Base-by-base conservation (phyloP, 1,140 invertebrate species). In the Orchestia grillus region DNA sequence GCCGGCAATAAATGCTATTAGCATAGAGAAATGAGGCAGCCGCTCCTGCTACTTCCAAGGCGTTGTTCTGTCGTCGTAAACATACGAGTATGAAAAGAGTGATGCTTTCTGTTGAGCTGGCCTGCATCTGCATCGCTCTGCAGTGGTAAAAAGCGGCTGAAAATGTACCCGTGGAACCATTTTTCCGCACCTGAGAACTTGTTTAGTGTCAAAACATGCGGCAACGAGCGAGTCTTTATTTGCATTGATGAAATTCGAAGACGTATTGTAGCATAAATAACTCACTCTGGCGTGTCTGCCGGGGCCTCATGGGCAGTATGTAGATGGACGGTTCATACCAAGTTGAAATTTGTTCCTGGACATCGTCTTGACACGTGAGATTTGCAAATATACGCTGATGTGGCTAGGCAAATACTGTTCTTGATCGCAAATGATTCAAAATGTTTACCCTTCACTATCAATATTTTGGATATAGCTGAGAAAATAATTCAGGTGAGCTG, bases 1-100 rank as follows among this genome's bases (percentile, higher is more conserved):
- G 92, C 92, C 44, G 92, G 92, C 43, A 44, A 94, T 94, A 94
- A 94, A 94, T 94, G 92, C 92, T 94, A 94, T 94, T 94, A 94
- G 92, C 92, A 44, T 94, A 94, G 92, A 94, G 92, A 94, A 47
- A 94, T 90, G 88, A 90, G 88, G 88, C 88, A 44, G n/a, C 88
- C 43, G 43, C 88, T 90, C 8, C n/a, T 90, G 88, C 88, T 90
- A 41, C 88, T 42, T 90, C n/a, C 88, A 41, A 42, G 88, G 88
- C 88, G 62, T 77, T 77, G 62, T 77, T 77, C 62, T 77, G 62
- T 77, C 62, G 62, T 77, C 62, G 62, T 77, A 77, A 77, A 77
- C 62, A 77, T 77, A 77, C 62, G 62, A 77, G 62, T 77, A 77
- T 77, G 15, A 77, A 77, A 77, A 77, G 62, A 77, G 62, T 77